Evolutionary conservation across 1,140 invertebrate species (phyloP).

Genomic region (Apolygus lucorum): DNA sequence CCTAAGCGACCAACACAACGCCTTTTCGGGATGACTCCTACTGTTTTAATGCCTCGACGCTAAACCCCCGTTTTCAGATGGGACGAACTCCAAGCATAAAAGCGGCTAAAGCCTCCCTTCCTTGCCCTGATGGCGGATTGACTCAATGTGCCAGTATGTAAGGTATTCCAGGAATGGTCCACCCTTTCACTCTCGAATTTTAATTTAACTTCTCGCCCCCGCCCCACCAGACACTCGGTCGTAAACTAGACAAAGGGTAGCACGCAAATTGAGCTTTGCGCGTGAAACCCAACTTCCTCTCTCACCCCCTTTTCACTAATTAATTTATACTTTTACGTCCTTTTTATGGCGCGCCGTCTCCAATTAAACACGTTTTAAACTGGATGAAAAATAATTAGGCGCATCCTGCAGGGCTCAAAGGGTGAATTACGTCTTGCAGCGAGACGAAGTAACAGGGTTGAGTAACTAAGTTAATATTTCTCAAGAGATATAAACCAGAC

Average conservation of each 20-base stretch:
- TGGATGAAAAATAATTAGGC: conserved; percentile 21
- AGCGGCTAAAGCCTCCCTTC: background rate
- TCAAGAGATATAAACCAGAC: too few species aligned
- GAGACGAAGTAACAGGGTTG: too few species aligned
- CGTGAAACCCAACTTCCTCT: background rate
- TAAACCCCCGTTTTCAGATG: too few species aligned
- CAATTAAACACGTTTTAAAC: conserved; percentile 20
- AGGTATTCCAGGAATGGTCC: conserved; percentile 15
- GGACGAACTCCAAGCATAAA: too few species aligned
- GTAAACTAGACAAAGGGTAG: conserved; percentile 23
- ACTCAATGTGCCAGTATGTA: conserved; percentile 18
- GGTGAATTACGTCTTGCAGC: background rate
- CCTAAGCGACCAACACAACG: too few species aligned
- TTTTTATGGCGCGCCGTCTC: conserved; percentile 17
- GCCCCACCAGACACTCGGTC: background rate
- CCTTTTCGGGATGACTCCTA: too few species aligned
- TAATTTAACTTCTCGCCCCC: conserved; percentile 19
- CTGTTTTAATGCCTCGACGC: too few species aligned
- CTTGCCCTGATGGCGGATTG: conserved; percentile 16
- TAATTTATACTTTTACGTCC: conserved; percentile 24
- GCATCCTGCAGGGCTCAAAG: background rate
- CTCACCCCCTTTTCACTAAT: conserved; percentile 8
- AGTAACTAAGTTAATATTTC: too few species aligned
- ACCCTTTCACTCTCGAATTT: conserved; percentile 12
- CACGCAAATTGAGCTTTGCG: conserved; percentile 17